Evolutionary conservation across 2,113 vertebrate genomes (phyloP).

Genomic region (Sebastes schlegelii): DNA sequence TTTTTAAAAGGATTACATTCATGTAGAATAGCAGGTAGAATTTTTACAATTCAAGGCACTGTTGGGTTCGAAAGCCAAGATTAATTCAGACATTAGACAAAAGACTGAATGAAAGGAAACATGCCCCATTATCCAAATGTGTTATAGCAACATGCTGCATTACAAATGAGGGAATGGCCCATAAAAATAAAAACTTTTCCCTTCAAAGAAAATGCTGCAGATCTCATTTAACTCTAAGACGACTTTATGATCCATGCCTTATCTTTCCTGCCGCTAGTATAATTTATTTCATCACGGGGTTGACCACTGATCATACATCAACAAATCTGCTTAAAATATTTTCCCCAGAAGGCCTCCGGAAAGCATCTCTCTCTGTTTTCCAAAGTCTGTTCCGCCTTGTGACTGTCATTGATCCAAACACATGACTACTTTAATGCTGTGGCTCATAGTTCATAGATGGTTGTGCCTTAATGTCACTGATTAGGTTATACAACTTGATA

Average conservation of each 20-base stretch:
- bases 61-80: too few relatives aligned
- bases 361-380: conserved; percentile 35
- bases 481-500: not conserved
- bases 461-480: not conserved
- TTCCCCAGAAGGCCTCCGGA: conserved; percentile 6
- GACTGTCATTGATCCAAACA: conserved; percentile 47
- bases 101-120: too few relatives aligned
- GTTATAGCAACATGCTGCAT: not conserved
- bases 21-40: too few relatives aligned
- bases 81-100: too few relatives aligned
- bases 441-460: conserved; percentile 3
- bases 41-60: too few relatives aligned
- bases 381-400: conserved; percentile 23
- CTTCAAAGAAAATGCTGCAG: not conserved
- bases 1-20: too few relatives aligned
- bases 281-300: conserved; percentile 25
- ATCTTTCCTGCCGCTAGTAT: not conserved
- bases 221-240: not conserved
- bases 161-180: not conserved
- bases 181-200: not conserved
- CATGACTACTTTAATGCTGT: conserved; percentile 31
- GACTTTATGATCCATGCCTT: not conserved
- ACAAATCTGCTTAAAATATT: conserved; percentile 2
- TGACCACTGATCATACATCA: conserved; percentile 2
- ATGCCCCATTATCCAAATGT: not conserved